phyloP scores from a whole-genome alignment of 2,113 vertebrate species.

The Camelus bactrianus region DNA sequence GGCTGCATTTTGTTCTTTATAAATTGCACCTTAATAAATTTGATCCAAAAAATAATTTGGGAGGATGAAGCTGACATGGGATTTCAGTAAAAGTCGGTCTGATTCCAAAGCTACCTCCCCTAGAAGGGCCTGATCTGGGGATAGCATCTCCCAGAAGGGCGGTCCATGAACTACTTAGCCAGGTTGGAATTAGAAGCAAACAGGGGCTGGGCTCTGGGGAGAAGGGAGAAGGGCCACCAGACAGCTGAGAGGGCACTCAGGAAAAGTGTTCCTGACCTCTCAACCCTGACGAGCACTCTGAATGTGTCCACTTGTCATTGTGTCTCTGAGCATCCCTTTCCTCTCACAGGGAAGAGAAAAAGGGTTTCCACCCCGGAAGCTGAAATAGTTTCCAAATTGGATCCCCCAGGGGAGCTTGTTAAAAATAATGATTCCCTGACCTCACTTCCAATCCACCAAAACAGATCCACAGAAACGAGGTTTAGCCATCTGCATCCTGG shows the following conservation, averaged over 20 bases:
- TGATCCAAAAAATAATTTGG: neutral
- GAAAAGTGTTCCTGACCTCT: neutral
- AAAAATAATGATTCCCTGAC: neutral
- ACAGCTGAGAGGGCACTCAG: neutral
- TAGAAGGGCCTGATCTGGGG: neutral
- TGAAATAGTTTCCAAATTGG: neutral
- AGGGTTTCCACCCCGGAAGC: neutral
- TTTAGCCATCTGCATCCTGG: neutral
- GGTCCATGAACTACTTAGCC: neutral
- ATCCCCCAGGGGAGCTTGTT: neutral
- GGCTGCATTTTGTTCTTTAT: neutral
- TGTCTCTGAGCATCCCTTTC: neutral
- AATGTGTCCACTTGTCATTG: neutral
- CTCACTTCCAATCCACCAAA: neutral
- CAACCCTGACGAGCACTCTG: neutral
- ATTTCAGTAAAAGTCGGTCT: neutral
- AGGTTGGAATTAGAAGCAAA: neutral
- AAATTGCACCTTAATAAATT: neutral
- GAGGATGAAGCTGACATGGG: neutral
- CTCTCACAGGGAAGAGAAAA: neutral
- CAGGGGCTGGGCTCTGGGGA: neutral
- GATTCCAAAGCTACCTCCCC: neutral
- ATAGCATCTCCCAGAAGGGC: neutral
- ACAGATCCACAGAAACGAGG: neutral
- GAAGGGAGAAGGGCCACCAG: too few species aligned